These are phyloP conservation scores for Lamprologus speciosus DNA, from an alignment of 2,113 vertebrate genomes.

Conservation along the genomic window DNA sequence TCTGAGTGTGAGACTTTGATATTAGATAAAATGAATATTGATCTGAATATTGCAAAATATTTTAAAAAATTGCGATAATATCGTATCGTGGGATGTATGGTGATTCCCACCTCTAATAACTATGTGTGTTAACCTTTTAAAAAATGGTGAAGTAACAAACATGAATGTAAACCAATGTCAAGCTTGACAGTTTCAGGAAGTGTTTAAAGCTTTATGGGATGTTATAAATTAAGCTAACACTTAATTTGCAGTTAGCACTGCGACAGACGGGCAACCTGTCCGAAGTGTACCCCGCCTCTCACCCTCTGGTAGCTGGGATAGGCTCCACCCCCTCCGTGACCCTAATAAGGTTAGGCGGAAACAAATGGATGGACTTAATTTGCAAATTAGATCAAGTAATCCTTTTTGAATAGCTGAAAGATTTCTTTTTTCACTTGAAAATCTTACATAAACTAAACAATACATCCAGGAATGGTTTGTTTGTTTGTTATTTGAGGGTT, in stretches of 20 bases:
- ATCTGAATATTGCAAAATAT: no score
- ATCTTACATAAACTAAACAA: neutral
- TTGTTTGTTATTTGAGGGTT: neutral
- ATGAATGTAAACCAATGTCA: neutral
- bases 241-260: neutral
- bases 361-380: neutral
- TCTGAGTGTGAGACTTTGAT: rapidly evolving
- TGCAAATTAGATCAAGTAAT: neutral
- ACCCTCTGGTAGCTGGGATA: neutral
- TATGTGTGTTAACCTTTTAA: neutral
- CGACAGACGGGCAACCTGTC: neutral
- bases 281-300: neutral
- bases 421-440: neutral
- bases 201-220: neutral
- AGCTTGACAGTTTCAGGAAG: neutral
- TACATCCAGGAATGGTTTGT: neutral
- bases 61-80: no score
- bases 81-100: no score
- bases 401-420: neutral
- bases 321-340: neutral
- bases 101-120: neutral
- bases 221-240: neutral
- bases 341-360: neutral
- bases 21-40: no score
- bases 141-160: neutral